A percentile compares a stretch with the other conserved stretches of the same genome.
Evolutionary conservation across 2,113 vertebrate genomes (phyloP).

Genomic region (Psittacula cyanocephala): DNA sequence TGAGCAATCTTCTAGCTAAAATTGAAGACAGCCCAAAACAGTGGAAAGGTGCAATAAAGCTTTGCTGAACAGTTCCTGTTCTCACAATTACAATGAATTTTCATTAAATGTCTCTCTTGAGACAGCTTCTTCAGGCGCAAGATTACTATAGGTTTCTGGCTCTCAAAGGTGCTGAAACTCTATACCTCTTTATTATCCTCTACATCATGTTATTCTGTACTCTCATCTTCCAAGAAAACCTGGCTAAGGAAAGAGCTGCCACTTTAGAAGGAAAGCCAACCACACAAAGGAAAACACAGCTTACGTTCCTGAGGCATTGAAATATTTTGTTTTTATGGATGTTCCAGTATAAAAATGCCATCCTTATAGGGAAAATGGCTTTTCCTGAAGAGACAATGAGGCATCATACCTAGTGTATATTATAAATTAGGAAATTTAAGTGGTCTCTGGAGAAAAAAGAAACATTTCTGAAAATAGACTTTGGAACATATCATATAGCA

Average conservation of each 20-base stretch:
- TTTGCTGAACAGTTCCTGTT: not conserved
- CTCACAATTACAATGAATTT: not conserved
- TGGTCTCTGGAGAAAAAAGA: not conserved
- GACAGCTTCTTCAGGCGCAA: not conserved
- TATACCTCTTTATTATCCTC: constrained; percentile 16
- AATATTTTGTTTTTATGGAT: not conserved
- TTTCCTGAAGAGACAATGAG: not conserved
- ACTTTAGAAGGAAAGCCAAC: not conserved
- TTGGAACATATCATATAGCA: not conserved
- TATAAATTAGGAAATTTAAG: not conserved
- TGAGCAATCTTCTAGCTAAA: not conserved
- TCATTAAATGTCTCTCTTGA: not conserved
- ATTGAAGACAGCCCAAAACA: not conserved
- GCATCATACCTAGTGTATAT: not conserved
- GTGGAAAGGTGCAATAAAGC: not conserved
- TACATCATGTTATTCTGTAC: not conserved
- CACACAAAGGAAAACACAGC: not conserved
- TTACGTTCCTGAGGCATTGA: not conserved
- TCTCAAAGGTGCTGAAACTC: not conserved
- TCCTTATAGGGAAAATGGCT: not conserved
- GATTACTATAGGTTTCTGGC: constrained; percentile 4
- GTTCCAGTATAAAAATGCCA: not conserved
- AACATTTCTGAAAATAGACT: not conserved
- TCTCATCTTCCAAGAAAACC: not conserved
- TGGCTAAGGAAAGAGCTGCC: not conserved